These are phyloP conservation scores for Dasyprocta punctata DNA, from an alignment of 2,113 vertebrate species.

Conservation along the genomic window DNA sequence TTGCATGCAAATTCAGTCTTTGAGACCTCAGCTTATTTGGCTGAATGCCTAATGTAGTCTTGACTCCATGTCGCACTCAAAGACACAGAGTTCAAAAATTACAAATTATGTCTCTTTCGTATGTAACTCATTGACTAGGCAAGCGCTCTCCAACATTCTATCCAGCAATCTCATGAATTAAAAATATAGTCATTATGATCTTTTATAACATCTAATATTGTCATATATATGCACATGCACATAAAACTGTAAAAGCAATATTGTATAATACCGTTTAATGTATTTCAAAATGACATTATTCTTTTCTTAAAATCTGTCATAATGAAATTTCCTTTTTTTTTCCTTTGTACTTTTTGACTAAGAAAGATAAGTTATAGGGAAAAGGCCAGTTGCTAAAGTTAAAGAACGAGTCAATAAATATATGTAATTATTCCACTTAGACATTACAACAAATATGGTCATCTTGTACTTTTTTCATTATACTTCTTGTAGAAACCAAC, in stretches of 20 bases:
- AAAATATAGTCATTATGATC: neutral
- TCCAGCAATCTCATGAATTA: neutral
- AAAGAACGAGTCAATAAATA: neutral
- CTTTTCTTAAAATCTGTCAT: neutral
- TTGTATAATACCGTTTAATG: neutral
- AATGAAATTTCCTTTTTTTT: conserved; percentile 9
- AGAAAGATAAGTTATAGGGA: neutral
- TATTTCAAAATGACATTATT: conserved; percentile 27
- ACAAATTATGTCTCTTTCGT: neutral
- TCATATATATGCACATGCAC: neutral
- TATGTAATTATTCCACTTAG: neutral
- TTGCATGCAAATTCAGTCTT: neutral
- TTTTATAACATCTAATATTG: neutral
- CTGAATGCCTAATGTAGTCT: neutral
- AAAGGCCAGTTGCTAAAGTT: neutral
- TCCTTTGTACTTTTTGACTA: conserved; percentile 2
- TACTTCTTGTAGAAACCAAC: neutral
- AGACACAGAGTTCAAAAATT: neutral
- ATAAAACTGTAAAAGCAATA: neutral
- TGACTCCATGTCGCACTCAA: neutral
- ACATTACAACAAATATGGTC: neutral
- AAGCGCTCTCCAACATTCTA: neutral
- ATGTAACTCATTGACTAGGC: neutral
- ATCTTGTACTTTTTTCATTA: neutral
- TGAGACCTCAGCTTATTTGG: neutral